phyloP scores from a whole-genome alignment of 2,113 vertebrate genomes.

The Suricata suricatta region DNA sequence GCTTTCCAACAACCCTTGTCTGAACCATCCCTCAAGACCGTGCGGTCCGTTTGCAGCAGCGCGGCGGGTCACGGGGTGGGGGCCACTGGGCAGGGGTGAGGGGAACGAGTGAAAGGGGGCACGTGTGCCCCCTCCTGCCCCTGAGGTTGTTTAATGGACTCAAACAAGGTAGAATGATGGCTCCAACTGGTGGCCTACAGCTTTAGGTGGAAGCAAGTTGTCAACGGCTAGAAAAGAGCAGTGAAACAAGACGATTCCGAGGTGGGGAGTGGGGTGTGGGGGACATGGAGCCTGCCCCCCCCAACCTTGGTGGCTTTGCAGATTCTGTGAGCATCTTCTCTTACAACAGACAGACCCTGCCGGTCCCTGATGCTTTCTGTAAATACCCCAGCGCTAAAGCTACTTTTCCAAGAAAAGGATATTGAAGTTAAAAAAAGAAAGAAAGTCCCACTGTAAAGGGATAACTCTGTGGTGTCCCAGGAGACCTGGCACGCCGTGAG shows the following conservation, averaged over 20 bases:
- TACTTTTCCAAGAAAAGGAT: not conserved
- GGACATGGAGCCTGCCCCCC: too few species aligned
- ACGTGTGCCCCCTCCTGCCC: not conserved
- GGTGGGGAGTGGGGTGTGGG: rapidly evolving
- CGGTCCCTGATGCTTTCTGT: not conserved
- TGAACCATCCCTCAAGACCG: not conserved
- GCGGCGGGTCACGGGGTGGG: rapidly evolving
- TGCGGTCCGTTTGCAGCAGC: rapidly evolving
- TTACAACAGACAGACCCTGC: not conserved
- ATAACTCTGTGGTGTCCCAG: rapidly evolving
- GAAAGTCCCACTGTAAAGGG: not conserved
- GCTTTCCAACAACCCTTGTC: not conserved
- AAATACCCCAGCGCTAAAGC: not conserved
- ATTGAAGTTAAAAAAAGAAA: not conserved
- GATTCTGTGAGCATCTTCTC: not conserved
- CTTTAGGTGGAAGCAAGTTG: not conserved
- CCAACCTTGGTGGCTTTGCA: rapidly evolving
- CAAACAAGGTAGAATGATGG: not conserved
- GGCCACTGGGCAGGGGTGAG: not conserved
- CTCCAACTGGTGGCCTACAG: not conserved
- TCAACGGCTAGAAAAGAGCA: not conserved
- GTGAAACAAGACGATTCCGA: rapidly evolving
- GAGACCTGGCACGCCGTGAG: not conserved
- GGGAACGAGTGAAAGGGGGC: rapidly evolving
- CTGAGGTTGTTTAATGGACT: not conserved